Conservation (phyloP, 2,113 vertebrate genomes). For the Colossoma macropomum region DNA sequence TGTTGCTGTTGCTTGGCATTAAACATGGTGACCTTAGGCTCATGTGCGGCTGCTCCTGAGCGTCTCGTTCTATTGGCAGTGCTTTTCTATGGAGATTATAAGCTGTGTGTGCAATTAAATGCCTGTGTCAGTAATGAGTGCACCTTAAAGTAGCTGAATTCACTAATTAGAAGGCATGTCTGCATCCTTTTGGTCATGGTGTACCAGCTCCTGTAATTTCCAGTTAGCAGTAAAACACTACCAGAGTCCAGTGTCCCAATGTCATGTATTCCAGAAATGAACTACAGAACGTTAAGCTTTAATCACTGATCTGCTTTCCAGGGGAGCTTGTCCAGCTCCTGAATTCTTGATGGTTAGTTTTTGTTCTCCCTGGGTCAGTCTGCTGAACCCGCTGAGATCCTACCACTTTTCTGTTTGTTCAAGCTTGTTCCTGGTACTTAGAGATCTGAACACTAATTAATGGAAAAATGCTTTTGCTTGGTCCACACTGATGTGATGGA, state of each 20-base stretch:
- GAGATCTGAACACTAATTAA: conserved; percentile 64
- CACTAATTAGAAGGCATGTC: background rate
- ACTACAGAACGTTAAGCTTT: conserved; percentile 18
- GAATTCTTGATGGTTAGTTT: conserved; percentile 57
- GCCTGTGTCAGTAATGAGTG: background rate
- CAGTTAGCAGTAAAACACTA: conserved; percentile 32
- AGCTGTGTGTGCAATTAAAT: background rate
- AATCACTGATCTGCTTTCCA: conserved; percentile 15
- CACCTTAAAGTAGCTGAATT: background rate
- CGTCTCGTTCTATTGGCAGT: background rate
- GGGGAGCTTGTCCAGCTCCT: conserved; percentile 20
- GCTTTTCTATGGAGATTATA: background rate
- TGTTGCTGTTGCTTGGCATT: too few relatives aligned
- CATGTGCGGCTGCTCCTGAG: background rate
- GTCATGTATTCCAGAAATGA: conserved; percentile 14
- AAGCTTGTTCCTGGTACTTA: conserved; percentile 69
- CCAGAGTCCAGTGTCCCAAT: background rate
- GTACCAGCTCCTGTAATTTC: background rate
- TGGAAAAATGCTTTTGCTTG: conserved; percentile 66
- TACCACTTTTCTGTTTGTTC: conserved; percentile 66
- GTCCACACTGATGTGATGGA: conserved; percentile 65
- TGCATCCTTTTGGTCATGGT: background rate
- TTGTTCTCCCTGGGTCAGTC: conserved; percentile 63
- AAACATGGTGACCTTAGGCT: too few relatives aligned
- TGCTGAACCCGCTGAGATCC: conserved; percentile 70